Conservation (phyloP, 2,113 vertebrate genomes). For the Limnothrissa miodon region DNA sequence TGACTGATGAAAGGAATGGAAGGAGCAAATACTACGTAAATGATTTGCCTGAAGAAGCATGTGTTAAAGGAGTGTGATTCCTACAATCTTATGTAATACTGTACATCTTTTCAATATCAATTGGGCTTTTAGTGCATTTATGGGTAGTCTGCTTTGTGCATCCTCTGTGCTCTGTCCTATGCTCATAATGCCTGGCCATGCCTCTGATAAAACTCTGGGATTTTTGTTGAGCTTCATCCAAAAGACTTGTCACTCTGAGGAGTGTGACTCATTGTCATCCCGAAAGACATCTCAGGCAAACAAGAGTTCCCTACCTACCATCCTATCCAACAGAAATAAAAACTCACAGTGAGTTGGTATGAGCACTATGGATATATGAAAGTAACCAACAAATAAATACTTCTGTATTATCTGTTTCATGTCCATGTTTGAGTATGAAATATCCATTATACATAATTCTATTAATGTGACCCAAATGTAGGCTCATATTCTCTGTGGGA, state of each 20-base stretch:
- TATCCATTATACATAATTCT: neutral
- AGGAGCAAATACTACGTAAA: neutral
- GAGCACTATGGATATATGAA: neutral
- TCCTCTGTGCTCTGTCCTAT: neutral
- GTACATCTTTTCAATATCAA: neutral
- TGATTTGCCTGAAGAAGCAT: neutral
- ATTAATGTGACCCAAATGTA: neutral
- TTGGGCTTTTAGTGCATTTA: constrained; percentile 1
- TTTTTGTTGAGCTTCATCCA: constrained; percentile 32
- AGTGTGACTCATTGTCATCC: constrained; percentile 38
- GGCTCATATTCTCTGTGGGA: neutral
- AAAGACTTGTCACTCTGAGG: constrained; percentile 28
- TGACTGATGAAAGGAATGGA: neutral
- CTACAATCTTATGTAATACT: neutral
- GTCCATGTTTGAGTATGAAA: neutral
- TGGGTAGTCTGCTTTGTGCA: neutral
- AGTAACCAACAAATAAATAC: neutral
- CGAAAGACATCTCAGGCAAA: constrained; percentile 31
- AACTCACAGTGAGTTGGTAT: neutral
- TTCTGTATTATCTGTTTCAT: neutral
- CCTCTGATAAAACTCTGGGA: neutral
- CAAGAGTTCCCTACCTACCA: neutral
- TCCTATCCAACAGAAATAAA: constrained; percentile 7
- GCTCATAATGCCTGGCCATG: neutral
- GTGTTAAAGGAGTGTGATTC: neutral